These are phyloP conservation scores for Heliornis fulica DNA, from an alignment of 2,113 vertebrate species.

Conservation along the genomic window DNA sequence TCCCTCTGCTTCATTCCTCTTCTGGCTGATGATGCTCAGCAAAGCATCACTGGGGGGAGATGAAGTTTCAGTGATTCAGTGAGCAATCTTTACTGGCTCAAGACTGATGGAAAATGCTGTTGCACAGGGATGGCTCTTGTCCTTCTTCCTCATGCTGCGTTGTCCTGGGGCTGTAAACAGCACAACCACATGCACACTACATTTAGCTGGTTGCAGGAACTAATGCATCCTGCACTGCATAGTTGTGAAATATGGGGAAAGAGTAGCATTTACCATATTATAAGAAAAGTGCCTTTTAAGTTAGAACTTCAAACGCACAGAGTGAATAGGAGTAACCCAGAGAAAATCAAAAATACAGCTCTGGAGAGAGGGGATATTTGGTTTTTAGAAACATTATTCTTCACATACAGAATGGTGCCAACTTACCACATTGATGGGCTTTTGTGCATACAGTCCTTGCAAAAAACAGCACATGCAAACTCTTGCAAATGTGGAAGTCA, in stretches of 20 bases:
- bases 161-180: not conserved
- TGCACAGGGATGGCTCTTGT: not conserved
- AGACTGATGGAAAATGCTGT: not conserved
- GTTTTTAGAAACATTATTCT: not conserved
- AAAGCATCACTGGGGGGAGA: not conserved
- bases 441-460: not conserved
- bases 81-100: not conserved
- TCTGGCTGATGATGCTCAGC: not conserved
- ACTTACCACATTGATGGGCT: not conserved
- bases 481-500: not conserved
- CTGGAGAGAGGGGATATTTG: not conserved
- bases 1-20: not conserved
- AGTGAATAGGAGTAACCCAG: not conserved
- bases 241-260: not conserved
- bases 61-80: not conserved
- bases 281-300: not conserved
- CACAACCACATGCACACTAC: accelerated
- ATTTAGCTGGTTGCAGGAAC: not conserved
- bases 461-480: not conserved
- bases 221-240: not conserved
- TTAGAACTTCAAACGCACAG: not conserved
- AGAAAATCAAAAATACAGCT: not conserved
- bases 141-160: accelerated
- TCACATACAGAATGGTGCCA: not conserved
- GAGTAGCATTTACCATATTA: not conserved